Percentiles rank a stretch among this genome's conserved stretches.
Conservation (phyloP, 2,113 vertebrate genomes). For the Paralichthys olivaceus region DNA sequence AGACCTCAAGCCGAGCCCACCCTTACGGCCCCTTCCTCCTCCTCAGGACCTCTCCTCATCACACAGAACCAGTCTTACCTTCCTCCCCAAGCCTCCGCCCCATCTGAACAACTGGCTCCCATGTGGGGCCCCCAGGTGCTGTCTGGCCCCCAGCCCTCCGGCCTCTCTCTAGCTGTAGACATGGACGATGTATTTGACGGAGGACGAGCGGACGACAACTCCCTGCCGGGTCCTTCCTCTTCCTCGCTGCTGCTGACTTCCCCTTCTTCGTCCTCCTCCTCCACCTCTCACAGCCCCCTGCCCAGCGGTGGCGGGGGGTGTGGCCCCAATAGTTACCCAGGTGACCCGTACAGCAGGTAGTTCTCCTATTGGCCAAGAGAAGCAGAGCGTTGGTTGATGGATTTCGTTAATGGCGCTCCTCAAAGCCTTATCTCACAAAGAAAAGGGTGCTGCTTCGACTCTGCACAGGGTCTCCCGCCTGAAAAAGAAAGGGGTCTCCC, state of each 20-base stretch:
- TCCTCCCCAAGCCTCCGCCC: conserved; percentile 9
- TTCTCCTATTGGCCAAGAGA: conserved; percentile 35
- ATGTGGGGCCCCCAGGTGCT: conserved; percentile 48
- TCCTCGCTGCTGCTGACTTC: conserved; percentile 60
- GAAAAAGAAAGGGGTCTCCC: conserved; percentile 61
- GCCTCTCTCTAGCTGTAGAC: conserved; percentile 43
- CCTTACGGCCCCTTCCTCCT: conserved; percentile 45
- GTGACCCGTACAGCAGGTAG: conserved; percentile 84
- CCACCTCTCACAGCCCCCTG: conserved; percentile 65
- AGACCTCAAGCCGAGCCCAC: conserved; percentile 34
- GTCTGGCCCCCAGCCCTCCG: conserved; percentile 26
- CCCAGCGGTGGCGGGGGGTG: conserved; percentile 19
- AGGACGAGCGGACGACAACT: conserved; percentile 47
- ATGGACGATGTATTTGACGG: conserved; percentile 71
- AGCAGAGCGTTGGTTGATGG: neutral
- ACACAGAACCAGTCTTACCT: conserved; percentile 31
- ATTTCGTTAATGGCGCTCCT: conserved; percentile 45
- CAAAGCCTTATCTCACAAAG: conserved; percentile 75
- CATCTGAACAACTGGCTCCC: conserved; percentile 11
- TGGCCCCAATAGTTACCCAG: conserved; percentile 57
- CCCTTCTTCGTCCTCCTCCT: conserved; percentile 60
- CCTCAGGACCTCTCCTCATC: conserved; percentile 46
- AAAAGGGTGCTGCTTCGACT: conserved; percentile 73
- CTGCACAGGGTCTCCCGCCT: conserved; percentile 51
- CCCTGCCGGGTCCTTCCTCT: conserved; percentile 65